Evolutionary conservation across 2,888 invertebrate species (phyloP), one percentile per base, ranked within the genome.

Genomic region (Drosophila antonietae): DNA sequence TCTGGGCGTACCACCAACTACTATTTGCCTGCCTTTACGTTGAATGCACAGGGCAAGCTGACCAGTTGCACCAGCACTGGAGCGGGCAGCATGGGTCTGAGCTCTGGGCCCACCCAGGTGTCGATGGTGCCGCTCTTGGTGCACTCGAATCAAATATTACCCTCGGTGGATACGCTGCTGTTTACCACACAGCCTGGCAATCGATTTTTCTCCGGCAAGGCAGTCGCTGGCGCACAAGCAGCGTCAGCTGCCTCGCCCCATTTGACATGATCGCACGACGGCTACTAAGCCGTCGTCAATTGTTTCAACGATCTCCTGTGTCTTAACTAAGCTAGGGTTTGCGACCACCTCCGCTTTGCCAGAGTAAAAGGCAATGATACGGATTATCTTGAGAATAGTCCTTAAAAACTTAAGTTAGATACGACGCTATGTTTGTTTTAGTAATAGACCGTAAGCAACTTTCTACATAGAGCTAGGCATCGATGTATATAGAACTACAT

Each of bases 151-250:
- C 91, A 92, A 83, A 89, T 87, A 76, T 86, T 92, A 76, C 92
- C 92, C 61, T 92, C 92, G 56, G 92, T 92, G 67, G 92, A 92
- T 67, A 92, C 93, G 31, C 73, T 92, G 57, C 83, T 92, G n/a
- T 91, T 91, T 39, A 83, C 85, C 56, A 73, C 80, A 15, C 89
- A 87, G 75, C 78, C 90, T 6, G 84, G 84, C 51, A 90, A 78
- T 77, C 78, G 89, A n/a, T 89, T 86, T 59, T 89, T 83, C 61
- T 71, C 78, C 35, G 77, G 83, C 49, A 89, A 89, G 52, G 52
- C 75, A 18, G 57, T 69, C 7, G 58, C 61, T 18, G 60, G 68
- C n/a, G 14, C 46, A 2, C 33, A 75, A 20, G 53, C 73, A 2
- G 53, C 71, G 6, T 10, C 53, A 6, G 53, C 83, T 46, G 66